Evolutionary conservation across 2,113 vertebrate genomes (phyloP), one percentile per base, ranked within the genome.

Genomic region (Grallaria varia): DNA sequence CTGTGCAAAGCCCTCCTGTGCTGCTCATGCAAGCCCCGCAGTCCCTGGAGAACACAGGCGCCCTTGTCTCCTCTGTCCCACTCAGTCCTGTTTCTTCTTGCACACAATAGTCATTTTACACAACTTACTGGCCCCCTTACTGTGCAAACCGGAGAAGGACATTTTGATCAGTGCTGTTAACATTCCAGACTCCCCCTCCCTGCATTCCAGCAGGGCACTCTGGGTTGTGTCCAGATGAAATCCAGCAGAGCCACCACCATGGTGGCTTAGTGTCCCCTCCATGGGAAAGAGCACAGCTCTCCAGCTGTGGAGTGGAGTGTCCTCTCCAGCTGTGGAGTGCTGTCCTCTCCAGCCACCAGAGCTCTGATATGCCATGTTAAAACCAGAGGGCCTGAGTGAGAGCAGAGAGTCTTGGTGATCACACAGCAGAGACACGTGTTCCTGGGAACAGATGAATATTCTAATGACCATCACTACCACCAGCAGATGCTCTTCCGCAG

Each of bases 301-400:
- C n/a, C 53, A 10, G 2, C 27, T 33, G 21, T 4, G 2, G 13
- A 39, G 40, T 4, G 22, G 25, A 42, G 40, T 0, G 23, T 35
- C 49, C 76, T 35, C 62, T 42, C 8, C 37, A 76, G 69, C 58
- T 33, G 21, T 4, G 2, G 13, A 39, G 40, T 4, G 22, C 23
- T 0, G 23, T 35, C 49, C 76, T 35, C 62, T 42, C 8, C 37
- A 76, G 69, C 58, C 52, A 42, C 37, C 16, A 20, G 1, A 39
- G 20, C 74, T 14, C 28, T 25, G 49, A 40, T 2, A 42, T 1
- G 2, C 33, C 82, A 45, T 0, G 5, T 19, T 40, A n/a, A 75
- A 77, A 19, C 6, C 37, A 69, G 40, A 15, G 69, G 53, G 39
- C 35, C 12, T n/a, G 64, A 59, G 39, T 9, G 33, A 60, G 40